phyloP scores from a whole-genome alignment of 2,888 invertebrate genomes.

The Calameuta filiformis region DNA sequence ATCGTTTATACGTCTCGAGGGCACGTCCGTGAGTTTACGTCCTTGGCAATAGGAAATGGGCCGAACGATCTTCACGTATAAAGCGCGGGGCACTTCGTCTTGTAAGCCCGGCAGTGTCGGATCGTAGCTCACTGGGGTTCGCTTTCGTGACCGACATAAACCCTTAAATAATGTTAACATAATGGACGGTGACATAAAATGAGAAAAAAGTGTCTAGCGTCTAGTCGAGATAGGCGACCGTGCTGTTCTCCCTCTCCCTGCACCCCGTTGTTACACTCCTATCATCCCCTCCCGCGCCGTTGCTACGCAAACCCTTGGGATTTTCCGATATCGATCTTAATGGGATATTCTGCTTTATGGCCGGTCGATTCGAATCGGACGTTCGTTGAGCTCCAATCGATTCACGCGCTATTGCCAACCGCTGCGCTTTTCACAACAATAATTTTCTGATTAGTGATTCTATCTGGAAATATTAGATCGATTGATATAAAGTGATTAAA shows the following conservation, averaged over 20 bases:
- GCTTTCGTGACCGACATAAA: background rate
- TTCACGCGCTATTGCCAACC: background rate
- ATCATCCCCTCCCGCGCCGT: background rate
- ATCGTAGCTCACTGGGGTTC: background rate
- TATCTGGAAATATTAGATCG: background rate
- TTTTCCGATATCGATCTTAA: conserved; percentile 28
- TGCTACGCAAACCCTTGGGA: conserved; percentile 7
- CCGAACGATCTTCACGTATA: background rate
- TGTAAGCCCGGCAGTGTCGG: background rate
- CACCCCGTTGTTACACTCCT: background rate
- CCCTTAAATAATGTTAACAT: conserved; percentile 6
- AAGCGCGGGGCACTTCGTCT: background rate
- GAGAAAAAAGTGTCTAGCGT: conserved; percentile 17
- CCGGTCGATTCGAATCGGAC: background rate
- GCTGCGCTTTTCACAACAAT: background rate
- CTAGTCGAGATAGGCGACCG: background rate
- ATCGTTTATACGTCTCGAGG: background rate
- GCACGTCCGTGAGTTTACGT: background rate
- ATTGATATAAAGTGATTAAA: background rate
- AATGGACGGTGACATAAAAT: conserved; percentile 21
- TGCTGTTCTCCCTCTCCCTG: background rate
- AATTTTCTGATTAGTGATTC: background rate
- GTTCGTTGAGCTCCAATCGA: background rate
- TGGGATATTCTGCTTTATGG: conserved; percentile 31
- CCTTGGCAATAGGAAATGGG: background rate